Conservation (phyloP, 92 coral and sea anemone genomes). For the Parazoanthus swiftii region DNA sequence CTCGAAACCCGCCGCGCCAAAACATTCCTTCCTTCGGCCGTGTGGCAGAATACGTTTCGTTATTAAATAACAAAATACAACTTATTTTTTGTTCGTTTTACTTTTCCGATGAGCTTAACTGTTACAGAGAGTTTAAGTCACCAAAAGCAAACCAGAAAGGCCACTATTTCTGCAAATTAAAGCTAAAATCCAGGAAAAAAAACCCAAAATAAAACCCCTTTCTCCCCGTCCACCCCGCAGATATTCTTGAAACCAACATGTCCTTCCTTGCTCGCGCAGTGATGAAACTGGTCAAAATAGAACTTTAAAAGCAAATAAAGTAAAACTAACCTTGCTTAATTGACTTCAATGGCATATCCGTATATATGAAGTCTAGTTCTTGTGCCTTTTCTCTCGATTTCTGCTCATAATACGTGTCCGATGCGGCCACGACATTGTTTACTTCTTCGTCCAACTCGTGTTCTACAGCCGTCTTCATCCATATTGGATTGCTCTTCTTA, state of each 20-base stretch:
- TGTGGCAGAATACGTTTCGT: no score
- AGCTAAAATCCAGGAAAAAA: no score
- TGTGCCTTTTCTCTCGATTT: neutral
- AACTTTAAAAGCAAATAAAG: neutral
- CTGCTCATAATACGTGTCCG: neutral
- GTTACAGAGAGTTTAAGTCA: no score
- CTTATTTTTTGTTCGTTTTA: no score
- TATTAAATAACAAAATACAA: no score
- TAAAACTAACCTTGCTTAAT: neutral
- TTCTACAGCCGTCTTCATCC: constrained; percentile 15
- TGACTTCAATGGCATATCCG: neutral
- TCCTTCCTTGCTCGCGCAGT: no score
- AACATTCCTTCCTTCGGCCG: no score
- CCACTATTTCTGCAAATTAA: no score
- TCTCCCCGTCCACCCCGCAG: neutral
- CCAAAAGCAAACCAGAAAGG: no score
- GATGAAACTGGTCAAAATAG: neutral
- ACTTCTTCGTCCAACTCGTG: constrained; percentile 11
- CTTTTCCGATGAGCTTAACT: no score
- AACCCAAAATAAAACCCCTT: no score
- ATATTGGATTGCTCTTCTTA: neutral
- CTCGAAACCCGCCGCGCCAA: no score
- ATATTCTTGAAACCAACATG: neutral
- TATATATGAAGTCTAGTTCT: neutral
- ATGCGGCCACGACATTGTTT: neutral